These are phyloP conservation scores for Falco novaeseelandiae DNA, from an alignment of 2,797 vertebrate genomes.

Conservation along the genomic window DNA sequence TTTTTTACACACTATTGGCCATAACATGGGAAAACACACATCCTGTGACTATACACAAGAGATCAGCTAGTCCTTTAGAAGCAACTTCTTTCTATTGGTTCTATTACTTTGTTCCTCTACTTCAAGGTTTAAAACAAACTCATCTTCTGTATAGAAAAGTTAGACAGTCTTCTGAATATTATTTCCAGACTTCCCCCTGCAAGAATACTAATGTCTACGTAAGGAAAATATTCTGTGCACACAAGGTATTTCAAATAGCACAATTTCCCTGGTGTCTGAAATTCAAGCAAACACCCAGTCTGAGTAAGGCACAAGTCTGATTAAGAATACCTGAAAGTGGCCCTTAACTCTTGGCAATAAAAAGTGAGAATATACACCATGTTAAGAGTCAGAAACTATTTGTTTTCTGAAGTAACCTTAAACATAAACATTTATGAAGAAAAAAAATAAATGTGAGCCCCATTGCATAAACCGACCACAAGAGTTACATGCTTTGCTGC, in stretches of 20 bases:
- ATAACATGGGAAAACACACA: background rate
- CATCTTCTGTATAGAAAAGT: rapidly evolving
- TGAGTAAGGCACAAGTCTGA: background rate
- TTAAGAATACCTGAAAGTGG: background rate
- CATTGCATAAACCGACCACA: background rate
- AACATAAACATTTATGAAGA: background rate
- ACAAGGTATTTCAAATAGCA: background rate
- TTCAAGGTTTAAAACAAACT: background rate
- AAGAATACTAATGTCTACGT: background rate
- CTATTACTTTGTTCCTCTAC: background rate
- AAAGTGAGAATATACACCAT: rapidly evolving
- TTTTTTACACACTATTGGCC: background rate
- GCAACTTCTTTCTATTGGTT: background rate
- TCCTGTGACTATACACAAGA: rapidly evolving
- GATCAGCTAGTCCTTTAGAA: background rate
- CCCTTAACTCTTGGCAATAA: background rate
- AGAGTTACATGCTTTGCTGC: background rate
- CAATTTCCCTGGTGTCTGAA: background rate
- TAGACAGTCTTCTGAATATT: background rate
- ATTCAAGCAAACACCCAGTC: rapidly evolving
- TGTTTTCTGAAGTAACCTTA: background rate
- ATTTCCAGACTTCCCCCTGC: background rate
- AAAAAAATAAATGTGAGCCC: background rate
- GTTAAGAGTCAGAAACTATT: background rate
- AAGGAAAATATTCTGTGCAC: background rate